Evolutionary conservation across 1,140 invertebrate species (phyloP).

Genomic region (Phocides pigmalion): DNA sequence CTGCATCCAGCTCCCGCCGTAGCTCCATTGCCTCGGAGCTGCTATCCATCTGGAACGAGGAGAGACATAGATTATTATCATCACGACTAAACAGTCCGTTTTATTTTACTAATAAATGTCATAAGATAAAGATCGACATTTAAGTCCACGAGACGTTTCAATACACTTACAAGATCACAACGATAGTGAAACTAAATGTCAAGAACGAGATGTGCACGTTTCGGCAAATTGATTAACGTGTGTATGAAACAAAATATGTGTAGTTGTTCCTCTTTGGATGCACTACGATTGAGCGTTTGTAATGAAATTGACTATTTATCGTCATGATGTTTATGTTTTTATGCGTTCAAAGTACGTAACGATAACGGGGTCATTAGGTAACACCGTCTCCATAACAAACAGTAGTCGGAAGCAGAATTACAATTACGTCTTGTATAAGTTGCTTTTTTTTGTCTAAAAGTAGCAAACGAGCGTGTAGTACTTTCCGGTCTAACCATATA

Average conservation of each 20-base stretch:
- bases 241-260: conserved; percentile 31
- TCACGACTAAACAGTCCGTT: not conserved
- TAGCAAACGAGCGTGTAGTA: conserved; percentile 14
- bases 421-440: conserved; percentile 28
- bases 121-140: conserved; percentile 44
- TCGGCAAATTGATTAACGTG: conserved; percentile 32
- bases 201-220: conserved; percentile 59
- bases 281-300: conserved; percentile 27
- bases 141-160: conserved; percentile 48
- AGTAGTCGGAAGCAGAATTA: conserved; percentile 30
- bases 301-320: conserved; percentile 29
- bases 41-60: conserved; percentile 85
- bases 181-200: conserved; percentile 52
- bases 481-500: conserved; percentile 1
- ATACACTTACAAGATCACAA: conserved; percentile 47
- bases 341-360: conserved; percentile 33
- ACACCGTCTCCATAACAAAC: conserved; percentile 28
- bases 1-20: conserved; percentile 85
- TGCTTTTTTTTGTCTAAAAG: too few species aligned
- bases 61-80: conserved; percentile 44
- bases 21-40: conserved; percentile 83
- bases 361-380: conserved; percentile 58
- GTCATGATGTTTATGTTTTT: conserved; percentile 38
- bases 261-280: conserved; percentile 22
- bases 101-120: conserved; percentile 32